phyloP scores from a whole-genome alignment of 2,113 vertebrate species.

The Lutjanus erythropterus region DNA sequence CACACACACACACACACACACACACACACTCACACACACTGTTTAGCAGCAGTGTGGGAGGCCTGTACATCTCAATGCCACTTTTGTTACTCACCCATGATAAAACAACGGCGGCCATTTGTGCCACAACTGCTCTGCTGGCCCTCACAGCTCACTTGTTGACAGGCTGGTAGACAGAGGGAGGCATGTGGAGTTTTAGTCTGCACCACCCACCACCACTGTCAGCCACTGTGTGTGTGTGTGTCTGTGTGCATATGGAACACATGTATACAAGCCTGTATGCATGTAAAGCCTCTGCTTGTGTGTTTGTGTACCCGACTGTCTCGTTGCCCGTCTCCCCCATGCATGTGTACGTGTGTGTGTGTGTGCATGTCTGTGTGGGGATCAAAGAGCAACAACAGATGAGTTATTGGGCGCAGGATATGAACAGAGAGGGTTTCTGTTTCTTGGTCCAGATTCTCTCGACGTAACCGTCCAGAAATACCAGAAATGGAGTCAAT shows the following conservation, averaged over 20 bases:
- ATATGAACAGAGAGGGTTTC: not conserved
- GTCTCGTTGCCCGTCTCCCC: not conserved
- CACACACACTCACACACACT: conserved; percentile 1
- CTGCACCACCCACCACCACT: conserved; percentile 28
- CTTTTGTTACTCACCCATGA: conserved; percentile 48
- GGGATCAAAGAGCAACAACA: conserved; percentile 83
- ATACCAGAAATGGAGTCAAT: not conserved
- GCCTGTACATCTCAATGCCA: conserved; percentile 52
- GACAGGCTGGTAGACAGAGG: conserved; percentile 52
- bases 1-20: conserved; percentile 8
- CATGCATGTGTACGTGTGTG: conserved; percentile 2
- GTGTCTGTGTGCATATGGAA: not conserved
- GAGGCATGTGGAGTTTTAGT: conserved; percentile 32
- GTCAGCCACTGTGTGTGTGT: conserved; percentile 7
- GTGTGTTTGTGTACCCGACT: conserved; percentile 2
- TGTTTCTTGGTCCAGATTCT: not conserved
- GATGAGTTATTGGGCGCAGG: conserved; percentile 59
- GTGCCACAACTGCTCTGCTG: conserved; percentile 35
- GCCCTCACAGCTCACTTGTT: conserved; percentile 44
- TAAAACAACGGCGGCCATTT: conserved; percentile 51
- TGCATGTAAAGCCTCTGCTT: not conserved
- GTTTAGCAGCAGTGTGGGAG: conserved; percentile 41
- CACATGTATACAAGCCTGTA: conserved; percentile 18
- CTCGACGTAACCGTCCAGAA: not conserved
- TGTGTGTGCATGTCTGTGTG: conserved; percentile 11